Evolutionary conservation across 2,113 vertebrate species (phyloP), one percentile per base, ranked within the genome.

Genomic region (Taxidea taxus): DNA sequence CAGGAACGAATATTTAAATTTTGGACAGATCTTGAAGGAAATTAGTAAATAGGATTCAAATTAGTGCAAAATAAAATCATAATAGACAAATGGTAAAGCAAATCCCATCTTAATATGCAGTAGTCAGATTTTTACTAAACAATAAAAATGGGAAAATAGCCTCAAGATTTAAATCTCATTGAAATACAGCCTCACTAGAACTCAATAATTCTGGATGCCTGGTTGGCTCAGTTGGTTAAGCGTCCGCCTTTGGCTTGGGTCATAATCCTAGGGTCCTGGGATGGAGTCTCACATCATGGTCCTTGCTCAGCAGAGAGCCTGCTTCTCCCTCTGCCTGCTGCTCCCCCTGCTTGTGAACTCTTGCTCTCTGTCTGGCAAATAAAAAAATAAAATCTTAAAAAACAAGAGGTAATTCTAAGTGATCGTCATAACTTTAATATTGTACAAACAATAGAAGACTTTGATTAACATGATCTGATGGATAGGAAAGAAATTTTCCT

Each of bases 91-190:
- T 42, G 18, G 20, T 51, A 96, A 94, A 92, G 72, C 64, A 97
- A 93, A 95, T 91, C 47, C 82, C 77, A 97, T 72, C 85, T 91
- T 86, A n/a, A 88, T 68, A 34, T 90, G 27, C 39, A 29, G 39
- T 44, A 39, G 44, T 92, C 68, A 93, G 66, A 88, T 25, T 92
- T 94, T 90, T 58, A 94, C 70, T 94, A 86, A 86, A 96, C 60
- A 92, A 94, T 85, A 86, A 96, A 96, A 93, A 68, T 68, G 14
- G 51, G 31, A 29, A 85, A 91, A 75, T 39, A 77, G n/a, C 29
- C 94, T 97, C 75, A 95, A 68, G 66, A 95, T 82, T 97, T 81
- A 92, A 92, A 95, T 87, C 27, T 94, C 87, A 96, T 96, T 97
- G 94, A 88, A 97, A 97, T 39, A 66, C 15, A 94, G 81, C 27